Conservation (phyloP, 1,140 invertebrate genomes). For the Zeugodacus cucurbitae region DNA sequence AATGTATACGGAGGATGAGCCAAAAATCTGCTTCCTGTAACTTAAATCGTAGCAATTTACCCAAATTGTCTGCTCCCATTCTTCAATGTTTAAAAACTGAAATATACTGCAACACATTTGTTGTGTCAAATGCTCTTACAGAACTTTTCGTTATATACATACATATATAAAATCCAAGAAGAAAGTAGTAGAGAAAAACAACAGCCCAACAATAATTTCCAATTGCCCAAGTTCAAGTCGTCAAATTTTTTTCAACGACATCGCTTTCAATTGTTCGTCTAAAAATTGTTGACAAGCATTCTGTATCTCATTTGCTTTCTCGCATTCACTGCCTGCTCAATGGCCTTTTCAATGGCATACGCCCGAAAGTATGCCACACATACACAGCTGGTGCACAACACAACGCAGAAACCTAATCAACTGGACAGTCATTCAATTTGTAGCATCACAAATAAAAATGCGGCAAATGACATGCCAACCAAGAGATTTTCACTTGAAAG, state of each 20-base stretch:
- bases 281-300: neutral
- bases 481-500: neutral
- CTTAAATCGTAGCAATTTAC: no score
- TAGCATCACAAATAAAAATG: neutral
- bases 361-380: constrained; percentile 18
- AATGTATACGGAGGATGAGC: no score
- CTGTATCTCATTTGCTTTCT: neutral
- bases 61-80: no score
- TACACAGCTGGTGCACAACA: neutral
- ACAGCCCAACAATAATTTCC: neutral
- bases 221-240: neutral
- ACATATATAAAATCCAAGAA: no score
- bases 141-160: no score
- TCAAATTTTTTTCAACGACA: constrained; percentile 6
- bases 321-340: neutral
- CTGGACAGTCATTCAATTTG: constrained; percentile 28
- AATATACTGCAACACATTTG: no score
- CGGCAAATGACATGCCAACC: neutral
- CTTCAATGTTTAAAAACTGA: no score
- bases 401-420: constrained; percentile 28
- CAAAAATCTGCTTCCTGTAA: no score
- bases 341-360: neutral
- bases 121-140: no score
- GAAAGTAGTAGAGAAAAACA: no score
- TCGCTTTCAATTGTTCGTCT: constrained; percentile 22